Percentiles rank a stretch among this genome's conserved stretches.
These are phyloP conservation scores for Lasioglossum pauxillum DNA, from an alignment of 2,888 invertebrate species.

Conservation along the genomic window DNA sequence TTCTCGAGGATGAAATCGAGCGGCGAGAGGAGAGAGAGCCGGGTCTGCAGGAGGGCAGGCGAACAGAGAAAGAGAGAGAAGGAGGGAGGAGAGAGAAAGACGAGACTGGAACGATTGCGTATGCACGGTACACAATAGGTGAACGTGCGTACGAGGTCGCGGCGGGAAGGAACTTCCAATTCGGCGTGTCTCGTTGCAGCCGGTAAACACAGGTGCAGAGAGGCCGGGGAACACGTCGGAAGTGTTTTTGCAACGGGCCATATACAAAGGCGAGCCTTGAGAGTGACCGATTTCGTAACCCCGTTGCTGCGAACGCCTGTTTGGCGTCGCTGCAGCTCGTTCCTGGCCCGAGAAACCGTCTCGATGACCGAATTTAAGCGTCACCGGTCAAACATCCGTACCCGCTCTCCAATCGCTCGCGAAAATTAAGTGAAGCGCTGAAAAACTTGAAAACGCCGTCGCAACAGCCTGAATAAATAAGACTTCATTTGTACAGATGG, in stretches of 20 bases:
- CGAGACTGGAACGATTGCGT: constrained; percentile 63
- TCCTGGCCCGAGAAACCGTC: not conserved
- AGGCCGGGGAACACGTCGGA: constrained; percentile 47
- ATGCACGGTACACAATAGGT: constrained; percentile 65
- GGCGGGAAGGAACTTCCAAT: constrained; percentile 71
- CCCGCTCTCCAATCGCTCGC: not conserved
- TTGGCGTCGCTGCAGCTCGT: constrained; percentile 16
- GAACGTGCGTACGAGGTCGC: constrained; percentile 73
- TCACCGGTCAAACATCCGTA: not conserved
- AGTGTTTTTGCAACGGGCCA: constrained; percentile 57
- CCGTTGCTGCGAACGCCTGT: constrained; percentile 11
- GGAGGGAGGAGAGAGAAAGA: constrained; percentile 17
- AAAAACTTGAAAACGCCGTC: not conserved
- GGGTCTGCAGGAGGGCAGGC: constrained; percentile 9
- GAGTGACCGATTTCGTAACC: constrained; percentile 64
- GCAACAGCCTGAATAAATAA: not conserved
- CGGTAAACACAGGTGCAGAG: constrained; percentile 70
- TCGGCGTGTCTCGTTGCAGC: constrained; percentile 62
- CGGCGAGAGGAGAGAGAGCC: not conserved
- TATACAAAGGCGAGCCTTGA: constrained; percentile 56
- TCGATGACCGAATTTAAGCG: not conserved
- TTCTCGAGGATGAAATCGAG: constrained; percentile 43
- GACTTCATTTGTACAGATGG: not conserved
- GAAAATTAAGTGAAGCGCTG: not conserved
- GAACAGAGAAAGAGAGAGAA: not conserved